Evolutionary conservation across 2,113 vertebrate genomes (phyloP).

Genomic region (Archilochus colubris): DNA sequence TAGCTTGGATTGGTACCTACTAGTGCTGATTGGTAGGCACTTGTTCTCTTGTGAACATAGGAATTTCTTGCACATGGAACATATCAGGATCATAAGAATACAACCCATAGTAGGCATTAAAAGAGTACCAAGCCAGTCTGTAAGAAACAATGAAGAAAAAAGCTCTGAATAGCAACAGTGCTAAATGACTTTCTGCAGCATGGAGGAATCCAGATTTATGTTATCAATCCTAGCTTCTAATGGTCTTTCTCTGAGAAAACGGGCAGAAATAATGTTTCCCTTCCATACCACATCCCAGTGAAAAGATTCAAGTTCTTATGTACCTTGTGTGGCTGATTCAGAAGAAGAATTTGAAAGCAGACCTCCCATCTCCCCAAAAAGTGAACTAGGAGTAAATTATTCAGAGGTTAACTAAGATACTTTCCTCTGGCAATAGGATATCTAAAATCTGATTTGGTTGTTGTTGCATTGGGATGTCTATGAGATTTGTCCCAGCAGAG

Average conservation of each 20-base stretch:
- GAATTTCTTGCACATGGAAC: not conserved
- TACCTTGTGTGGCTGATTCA: not conserved
- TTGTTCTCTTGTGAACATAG: not conserved
- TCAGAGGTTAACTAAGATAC: not conserved
- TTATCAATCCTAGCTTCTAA: not conserved
- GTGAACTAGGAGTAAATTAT: not conserved
- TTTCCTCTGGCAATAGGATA: not conserved
- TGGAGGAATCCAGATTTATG: not conserved
- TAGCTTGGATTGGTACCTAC: not conserved
- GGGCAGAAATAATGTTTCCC: not conserved
- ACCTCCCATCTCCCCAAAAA: not conserved
- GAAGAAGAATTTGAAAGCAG: not conserved
- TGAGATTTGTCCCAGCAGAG: not conserved
- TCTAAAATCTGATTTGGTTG: not conserved
- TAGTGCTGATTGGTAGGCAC: not conserved
- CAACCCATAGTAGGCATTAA: not conserved
- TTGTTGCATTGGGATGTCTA: not conserved
- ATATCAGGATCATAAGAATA: not conserved
- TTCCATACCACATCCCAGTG: not conserved
- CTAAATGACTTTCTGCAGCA: not conserved
- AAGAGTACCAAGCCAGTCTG: not conserved
- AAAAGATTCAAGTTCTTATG: not conserved
- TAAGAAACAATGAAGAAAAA: not conserved
- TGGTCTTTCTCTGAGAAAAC: not conserved
- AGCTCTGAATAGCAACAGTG: not conserved